These are phyloP conservation scores for Oncorhynchus kisutch DNA, from an alignment of 2,113 vertebrate genomes.

Conservation along the genomic window DNA sequence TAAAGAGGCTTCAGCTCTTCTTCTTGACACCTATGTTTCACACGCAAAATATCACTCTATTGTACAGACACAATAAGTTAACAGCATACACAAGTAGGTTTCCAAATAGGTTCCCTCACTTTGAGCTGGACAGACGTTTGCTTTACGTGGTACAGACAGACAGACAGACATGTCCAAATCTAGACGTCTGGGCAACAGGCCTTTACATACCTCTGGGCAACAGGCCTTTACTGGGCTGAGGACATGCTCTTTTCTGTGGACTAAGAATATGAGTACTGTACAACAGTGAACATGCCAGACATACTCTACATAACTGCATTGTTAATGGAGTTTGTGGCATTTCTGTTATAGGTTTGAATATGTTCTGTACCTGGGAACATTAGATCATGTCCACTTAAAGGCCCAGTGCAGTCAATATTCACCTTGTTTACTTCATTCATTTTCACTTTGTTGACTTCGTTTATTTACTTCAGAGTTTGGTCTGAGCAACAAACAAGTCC, in stretches of 20 bases:
- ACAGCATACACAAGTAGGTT: background rate
- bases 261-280: background rate
- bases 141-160: background rate
- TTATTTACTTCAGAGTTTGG: background rate
- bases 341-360: background rate
- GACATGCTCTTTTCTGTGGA: background rate
- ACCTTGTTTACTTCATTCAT: no score
- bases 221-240: no score
- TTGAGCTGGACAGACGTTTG: background rate
- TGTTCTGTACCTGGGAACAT: background rate
- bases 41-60: background rate
- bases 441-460: background rate
- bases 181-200: background rate
- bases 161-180: background rate
- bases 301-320: no score
- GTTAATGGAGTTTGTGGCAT: no score
- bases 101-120: background rate
- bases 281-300: background rate
- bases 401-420: no score
- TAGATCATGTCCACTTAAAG: background rate
- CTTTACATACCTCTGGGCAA: background rate
- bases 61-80: constrained; percentile 14
- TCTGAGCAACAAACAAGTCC: background rate
- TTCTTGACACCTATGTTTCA: constrained; percentile 52
- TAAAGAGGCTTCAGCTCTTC: constrained; percentile 45